These are phyloP conservation scores for Heliopora coerulea DNA, from an alignment of 92 coral and sea anemone species.

Conservation along the genomic window DNA sequence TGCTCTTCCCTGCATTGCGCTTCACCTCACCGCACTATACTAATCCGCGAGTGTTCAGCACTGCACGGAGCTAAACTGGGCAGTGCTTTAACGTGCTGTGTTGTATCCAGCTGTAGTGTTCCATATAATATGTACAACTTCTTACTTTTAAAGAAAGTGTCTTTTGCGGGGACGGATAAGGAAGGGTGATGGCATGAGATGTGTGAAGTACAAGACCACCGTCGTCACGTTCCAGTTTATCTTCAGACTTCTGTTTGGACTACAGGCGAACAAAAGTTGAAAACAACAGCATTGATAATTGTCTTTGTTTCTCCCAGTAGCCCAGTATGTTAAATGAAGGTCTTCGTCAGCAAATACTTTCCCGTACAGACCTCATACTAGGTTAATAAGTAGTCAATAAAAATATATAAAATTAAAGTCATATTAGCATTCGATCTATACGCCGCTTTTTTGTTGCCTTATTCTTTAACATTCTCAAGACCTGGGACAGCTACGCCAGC, in stretches of 20 bases:
- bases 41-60: too few relatives aligned
- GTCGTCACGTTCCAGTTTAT: conserved; percentile 36
- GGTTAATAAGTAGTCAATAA: too few relatives aligned
- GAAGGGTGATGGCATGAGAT: conserved; percentile 72
- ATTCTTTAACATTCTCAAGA: too few relatives aligned
- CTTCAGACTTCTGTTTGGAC: conserved; percentile 70
- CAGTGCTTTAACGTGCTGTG: neutral
- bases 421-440: too few relatives aligned
- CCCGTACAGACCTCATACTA: too few relatives aligned
- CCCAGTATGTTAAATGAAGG: too few relatives aligned
- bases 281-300: neutral
- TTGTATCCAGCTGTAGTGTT: neutral
- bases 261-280: conserved; percentile 20
- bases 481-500: too few relatives aligned
- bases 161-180: conserved; percentile 81
- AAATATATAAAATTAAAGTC: neutral
- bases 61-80: neutral
- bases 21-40: too few relatives aligned
- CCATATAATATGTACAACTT: too few relatives aligned
- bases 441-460: too few relatives aligned
- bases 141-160: conserved; percentile 80
- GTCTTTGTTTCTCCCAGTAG: too few relatives aligned
- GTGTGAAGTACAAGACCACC: conserved; percentile 15
- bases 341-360: too few relatives aligned
- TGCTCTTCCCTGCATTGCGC: neutral